Evolutionary conservation across 1,140 invertebrate species (phyloP).

Genomic region (Calosoma granatense): DNA sequence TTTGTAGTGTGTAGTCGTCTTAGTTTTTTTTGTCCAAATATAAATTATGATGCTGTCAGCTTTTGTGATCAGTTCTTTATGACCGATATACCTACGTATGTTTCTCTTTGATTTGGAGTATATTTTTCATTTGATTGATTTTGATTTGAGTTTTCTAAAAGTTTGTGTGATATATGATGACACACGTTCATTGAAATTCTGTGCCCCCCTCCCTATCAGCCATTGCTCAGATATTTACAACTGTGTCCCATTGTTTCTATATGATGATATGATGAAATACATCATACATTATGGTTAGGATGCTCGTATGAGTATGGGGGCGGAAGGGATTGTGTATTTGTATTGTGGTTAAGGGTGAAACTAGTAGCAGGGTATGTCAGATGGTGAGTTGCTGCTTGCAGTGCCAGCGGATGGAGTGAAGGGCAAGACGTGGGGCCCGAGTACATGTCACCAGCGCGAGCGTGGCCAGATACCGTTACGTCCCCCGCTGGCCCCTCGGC

Average conservation of each 20-base stretch:
- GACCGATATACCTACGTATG: too few species aligned
- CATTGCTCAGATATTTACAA: too few species aligned
- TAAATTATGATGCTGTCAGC: conserved; percentile 6
- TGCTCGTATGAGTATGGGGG: too few species aligned
- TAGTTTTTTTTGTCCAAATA: conserved; percentile 13
- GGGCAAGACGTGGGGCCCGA: conserved; percentile 96
- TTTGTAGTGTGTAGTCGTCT: conserved; percentile 15
- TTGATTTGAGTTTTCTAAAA: too few species aligned
- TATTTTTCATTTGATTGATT: neutral
- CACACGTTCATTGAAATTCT: neutral
- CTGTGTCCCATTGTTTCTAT: too few species aligned
- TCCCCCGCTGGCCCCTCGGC: conserved; percentile 32
- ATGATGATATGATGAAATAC: too few species aligned
- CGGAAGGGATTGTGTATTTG: neutral
- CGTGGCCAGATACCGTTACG: conserved; percentile 55
- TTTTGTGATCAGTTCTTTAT: conserved; percentile 1
- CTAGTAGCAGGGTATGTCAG: neutral
- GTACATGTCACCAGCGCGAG: conserved; percentile 82
- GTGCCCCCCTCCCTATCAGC: too few species aligned
- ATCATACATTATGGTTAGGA: neutral
- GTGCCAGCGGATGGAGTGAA: conserved; percentile 88
- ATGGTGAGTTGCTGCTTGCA: conserved; percentile 33
- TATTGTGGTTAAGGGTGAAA: neutral
- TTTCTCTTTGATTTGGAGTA: neutral
- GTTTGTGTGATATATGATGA: too few species aligned